phyloP scores from a whole-genome alignment of 2,113 vertebrate species.

The Muntiacus muntjak region DNA sequence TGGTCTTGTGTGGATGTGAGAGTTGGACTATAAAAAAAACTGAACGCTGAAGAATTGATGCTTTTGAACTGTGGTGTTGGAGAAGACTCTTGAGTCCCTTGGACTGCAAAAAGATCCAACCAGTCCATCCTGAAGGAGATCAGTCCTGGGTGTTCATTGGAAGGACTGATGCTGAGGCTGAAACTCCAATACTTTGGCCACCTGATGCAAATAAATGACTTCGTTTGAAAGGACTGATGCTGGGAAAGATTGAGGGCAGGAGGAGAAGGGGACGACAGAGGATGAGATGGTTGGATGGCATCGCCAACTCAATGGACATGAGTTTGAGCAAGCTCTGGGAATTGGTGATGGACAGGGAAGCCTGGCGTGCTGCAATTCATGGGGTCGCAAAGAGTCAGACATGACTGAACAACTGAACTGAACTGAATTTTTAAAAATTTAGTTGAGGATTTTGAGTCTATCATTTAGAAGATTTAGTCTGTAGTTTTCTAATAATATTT shows the following conservation, averaged over 20 bases:
- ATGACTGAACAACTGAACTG: not conserved
- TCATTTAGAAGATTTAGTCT: not conserved
- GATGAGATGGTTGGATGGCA: not conserved
- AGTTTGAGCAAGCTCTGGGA: not conserved
- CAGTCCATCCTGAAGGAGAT: not conserved
- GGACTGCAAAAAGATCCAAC: not conserved
- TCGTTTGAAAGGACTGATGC: not conserved
- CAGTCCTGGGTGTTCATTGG: not conserved
- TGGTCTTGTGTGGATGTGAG: not conserved
- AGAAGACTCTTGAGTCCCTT: not conserved
- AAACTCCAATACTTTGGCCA: not conserved
- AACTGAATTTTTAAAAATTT: not conserved
- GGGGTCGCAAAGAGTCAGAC: not conserved
- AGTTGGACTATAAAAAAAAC: not conserved
- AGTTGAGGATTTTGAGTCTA: not conserved
- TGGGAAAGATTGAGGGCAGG: not conserved
- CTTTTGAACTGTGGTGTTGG: not conserved
- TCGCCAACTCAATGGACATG: accelerated
- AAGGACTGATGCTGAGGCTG: not conserved
- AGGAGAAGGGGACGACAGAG: not conserved
- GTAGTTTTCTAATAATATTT: not conserved
- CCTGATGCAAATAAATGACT: not conserved
- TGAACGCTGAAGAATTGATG: accelerated
- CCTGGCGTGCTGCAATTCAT: accelerated
- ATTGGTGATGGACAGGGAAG: not conserved